Evolutionary conservation across 2,113 vertebrate genomes (phyloP).

Genomic region (Odobenus rosmarus): DNA sequence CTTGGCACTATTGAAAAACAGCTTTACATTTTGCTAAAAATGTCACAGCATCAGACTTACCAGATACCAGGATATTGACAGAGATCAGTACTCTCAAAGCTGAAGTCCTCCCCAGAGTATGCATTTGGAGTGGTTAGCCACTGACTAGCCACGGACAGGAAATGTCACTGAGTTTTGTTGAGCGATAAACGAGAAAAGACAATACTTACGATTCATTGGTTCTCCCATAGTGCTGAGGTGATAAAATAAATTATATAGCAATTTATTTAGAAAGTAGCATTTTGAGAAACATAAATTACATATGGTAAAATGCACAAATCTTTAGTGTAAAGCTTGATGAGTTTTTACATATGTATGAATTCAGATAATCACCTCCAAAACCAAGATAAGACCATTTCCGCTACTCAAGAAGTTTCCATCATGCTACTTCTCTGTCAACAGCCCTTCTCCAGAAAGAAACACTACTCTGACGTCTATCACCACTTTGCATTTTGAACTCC

Average conservation of each 20-base stretch:
- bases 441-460: not conserved
- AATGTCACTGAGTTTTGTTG: not conserved
- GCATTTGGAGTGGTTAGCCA: not conserved
- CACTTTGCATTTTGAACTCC: not conserved
- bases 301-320: not conserved
- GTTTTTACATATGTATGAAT: not conserved
- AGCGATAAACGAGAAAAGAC: not conserved
- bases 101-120: not conserved
- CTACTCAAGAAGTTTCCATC: not conserved
- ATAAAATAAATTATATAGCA: not conserved
- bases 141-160: not conserved
- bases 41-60: slow-evolving; percentile 41
- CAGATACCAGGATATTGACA: not conserved
- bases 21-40: not conserved
- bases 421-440: not conserved
- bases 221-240: not conserved
- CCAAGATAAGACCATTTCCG: not conserved
- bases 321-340: not conserved
- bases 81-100: not conserved
- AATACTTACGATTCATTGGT: not conserved
- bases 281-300: not conserved
- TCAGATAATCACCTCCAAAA: not conserved
- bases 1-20: not conserved
- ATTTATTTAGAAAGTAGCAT: not conserved
- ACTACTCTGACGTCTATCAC: not conserved